These are phyloP conservation scores for Ichneumoninae sp. DNA, from an alignment of 2,888 invertebrate species.

Conservation along the genomic window DNA sequence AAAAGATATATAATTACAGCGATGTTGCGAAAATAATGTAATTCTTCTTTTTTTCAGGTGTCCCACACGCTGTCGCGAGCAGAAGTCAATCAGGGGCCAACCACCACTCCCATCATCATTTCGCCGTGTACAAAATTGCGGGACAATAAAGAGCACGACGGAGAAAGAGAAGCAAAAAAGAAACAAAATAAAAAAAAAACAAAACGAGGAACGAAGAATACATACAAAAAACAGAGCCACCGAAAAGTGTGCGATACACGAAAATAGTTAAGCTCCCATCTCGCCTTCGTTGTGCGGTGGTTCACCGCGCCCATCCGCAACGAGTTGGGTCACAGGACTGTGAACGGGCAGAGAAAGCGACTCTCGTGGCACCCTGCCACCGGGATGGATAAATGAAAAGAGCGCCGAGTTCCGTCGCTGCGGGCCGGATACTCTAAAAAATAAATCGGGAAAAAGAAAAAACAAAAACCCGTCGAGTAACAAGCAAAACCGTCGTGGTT, in stretches of 20 bases:
- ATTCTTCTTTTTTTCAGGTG: conserved; percentile 16
- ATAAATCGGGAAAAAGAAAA: conserved; percentile 15
- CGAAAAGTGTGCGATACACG: conserved; percentile 8
- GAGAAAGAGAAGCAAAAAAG: neutral
- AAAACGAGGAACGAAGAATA: neutral
- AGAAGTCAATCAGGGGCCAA: neutral
- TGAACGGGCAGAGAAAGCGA: conserved; percentile 20
- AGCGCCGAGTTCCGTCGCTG: conserved; percentile 13
- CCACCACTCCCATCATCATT: neutral
- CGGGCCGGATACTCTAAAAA: conserved; percentile 30
- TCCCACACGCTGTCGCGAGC: neutral
- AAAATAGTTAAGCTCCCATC: conserved; percentile 40
- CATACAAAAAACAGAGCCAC: neutral
- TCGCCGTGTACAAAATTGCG: conserved; percentile 7
- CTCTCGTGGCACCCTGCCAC: conserved; percentile 46
- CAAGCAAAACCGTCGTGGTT: neutral
- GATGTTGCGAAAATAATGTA: neutral
- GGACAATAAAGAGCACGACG: neutral
- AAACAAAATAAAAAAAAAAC: neutral
- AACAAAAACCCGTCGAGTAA: conserved; percentile 2
- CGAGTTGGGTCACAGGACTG: conserved; percentile 37
- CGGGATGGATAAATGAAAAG: conserved; percentile 53
- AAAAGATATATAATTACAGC: neutral
- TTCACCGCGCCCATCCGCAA: conserved; percentile 24
- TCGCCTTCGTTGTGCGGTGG: conserved; percentile 22